Evolutionary conservation across 2,888 invertebrate species (phyloP).

Genomic region (Hypomecis atomaria): DNA sequence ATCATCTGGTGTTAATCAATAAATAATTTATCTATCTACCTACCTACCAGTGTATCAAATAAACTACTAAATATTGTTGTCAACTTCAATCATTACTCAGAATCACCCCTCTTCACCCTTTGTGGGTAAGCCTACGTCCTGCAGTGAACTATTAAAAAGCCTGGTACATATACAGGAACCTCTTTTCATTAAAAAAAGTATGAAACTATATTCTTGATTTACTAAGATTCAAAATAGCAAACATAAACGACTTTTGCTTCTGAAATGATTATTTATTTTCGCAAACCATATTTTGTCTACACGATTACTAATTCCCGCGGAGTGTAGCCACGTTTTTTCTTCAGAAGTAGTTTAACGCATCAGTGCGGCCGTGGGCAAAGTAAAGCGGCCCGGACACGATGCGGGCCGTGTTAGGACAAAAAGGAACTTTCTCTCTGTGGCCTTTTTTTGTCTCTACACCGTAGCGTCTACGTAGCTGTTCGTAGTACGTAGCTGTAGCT

Average conservation of each 20-base stretch:
- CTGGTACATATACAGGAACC: no score
- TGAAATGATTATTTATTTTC: not conserved
- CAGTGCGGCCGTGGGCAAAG: constrained; percentile 32
- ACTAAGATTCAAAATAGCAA: no score
- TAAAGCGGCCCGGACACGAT: constrained; percentile 38
- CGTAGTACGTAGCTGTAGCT: constrained; percentile 7
- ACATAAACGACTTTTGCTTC: not conserved
- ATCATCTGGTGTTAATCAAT: no score
- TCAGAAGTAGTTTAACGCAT: constrained; percentile 36
- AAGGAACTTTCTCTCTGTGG: constrained; percentile 36
- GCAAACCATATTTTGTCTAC: not conserved
- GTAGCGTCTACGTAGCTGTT: constrained; percentile 23
- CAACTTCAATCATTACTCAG: no score
- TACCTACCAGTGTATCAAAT: no score
- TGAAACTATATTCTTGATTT: no score
- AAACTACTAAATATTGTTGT: no score
- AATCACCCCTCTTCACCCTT: no score
- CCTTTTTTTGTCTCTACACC: constrained; percentile 35
- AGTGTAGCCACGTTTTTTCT: constrained; percentile 22
- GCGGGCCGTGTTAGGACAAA: constrained; percentile 38
- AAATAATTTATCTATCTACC: no score
- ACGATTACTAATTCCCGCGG: constrained; percentile 8
- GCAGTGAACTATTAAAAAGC: no score
- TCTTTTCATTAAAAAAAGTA: no score
- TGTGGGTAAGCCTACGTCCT: no score